Conservation (phyloP, 2,888 invertebrate species). For the Drosophila ustulata region DNA sequence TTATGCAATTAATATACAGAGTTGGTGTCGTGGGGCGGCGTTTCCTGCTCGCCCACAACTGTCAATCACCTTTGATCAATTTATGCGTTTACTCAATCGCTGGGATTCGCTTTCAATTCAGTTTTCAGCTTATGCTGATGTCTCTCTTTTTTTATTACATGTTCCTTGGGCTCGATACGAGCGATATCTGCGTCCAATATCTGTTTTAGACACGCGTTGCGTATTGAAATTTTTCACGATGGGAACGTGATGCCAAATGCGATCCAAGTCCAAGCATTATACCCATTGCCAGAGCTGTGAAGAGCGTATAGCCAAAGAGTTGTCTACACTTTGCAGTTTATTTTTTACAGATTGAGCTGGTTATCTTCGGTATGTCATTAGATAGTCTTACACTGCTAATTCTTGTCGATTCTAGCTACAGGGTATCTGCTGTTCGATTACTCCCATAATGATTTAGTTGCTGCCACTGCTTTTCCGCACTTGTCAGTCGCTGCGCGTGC, state of each 20-base stretch:
- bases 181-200: constrained; percentile 61
- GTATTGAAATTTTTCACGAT: constrained; percentile 66
- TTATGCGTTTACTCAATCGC: constrained; percentile 73
- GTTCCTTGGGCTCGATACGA: constrained; percentile 54
- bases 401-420: not conserved
- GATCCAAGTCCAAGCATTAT: constrained; percentile 17
- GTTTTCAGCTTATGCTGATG: constrained; percentile 32
- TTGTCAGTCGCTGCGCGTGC: constrained; percentile 64
- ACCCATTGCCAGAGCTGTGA: not conserved
- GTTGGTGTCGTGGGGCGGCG: constrained; percentile 13
- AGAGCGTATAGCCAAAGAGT: not conserved
- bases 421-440: not conserved
- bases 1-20: constrained; percentile 30
- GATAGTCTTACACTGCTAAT: too few species aligned
- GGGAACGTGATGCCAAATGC: constrained; percentile 58
- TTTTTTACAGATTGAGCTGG: not conserved
- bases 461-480: constrained; percentile 37
- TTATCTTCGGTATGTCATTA: not conserved
- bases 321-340: not conserved
- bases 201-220: constrained; percentile 65
- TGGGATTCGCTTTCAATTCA: constrained; percentile 45
- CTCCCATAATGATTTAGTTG: not conserved
- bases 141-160: constrained; percentile 31
- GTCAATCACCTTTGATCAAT: constrained; percentile 66
- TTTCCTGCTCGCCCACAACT: constrained; percentile 74